Percentiles rank a stretch among this genome's conserved stretches.
These are phyloP conservation scores for Pseudomyrmex dendroicus DNA, from an alignment of 1,140 invertebrate genomes.

Conservation along the genomic window DNA sequence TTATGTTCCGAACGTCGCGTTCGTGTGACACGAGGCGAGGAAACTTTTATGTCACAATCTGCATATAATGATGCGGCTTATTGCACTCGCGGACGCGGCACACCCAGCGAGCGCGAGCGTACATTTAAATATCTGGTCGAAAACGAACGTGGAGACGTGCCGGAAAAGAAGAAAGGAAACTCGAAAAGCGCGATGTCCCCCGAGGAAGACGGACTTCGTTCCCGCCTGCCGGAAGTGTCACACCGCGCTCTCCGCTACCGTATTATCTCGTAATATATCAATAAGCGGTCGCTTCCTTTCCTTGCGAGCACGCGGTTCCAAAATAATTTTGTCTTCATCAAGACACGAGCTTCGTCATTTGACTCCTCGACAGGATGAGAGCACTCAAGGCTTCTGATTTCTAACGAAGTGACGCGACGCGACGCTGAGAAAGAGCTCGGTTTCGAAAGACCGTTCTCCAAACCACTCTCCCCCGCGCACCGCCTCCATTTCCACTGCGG, in stretches of 20 bases:
- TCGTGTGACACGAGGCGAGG: constrained; percentile 64
- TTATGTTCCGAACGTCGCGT: constrained; percentile 26
- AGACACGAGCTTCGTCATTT: constrained; percentile 8
- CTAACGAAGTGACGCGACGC: constrained; percentile 23
- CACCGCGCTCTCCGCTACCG: constrained; percentile 20
- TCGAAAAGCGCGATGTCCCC: constrained; percentile 12
- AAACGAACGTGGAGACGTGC: constrained; percentile 46
- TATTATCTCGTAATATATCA: constrained; percentile 44
- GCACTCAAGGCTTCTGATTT: constrained; percentile 50
- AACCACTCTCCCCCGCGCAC: too few species aligned
- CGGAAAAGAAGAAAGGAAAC: not conserved
- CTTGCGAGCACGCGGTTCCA: constrained; percentile 11
- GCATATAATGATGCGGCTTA: constrained; percentile 79
- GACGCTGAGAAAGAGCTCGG: constrained; percentile 41
- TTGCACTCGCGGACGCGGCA: constrained; percentile 76
- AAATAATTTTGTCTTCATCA: constrained; percentile 36
- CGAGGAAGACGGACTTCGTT: constrained; percentile 15
- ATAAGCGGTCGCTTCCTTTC: constrained; percentile 36
- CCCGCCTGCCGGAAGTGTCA: constrained; percentile 36
- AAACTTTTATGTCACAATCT: constrained; percentile 77
- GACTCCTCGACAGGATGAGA: constrained; percentile 29
- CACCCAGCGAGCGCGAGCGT: constrained; percentile 67
- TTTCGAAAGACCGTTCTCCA: too few species aligned
- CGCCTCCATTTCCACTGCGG: too few species aligned
- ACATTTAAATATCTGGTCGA: constrained; percentile 69